Base-by-base conservation (phyloP, 2,888 invertebrate genomes). In the Neoascia interrupta region DNA sequence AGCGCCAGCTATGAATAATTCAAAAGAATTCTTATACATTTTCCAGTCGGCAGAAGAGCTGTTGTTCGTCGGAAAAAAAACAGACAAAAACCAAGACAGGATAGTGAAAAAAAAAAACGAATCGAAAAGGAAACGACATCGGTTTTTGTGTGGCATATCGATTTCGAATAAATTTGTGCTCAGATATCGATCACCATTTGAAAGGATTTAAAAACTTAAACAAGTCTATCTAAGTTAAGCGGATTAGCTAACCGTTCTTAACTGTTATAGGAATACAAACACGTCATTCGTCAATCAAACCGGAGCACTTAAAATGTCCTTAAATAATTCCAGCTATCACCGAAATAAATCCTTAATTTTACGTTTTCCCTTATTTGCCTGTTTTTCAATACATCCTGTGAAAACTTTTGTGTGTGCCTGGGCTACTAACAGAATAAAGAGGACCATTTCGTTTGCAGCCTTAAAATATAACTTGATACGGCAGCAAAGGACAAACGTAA, bases 261-360 rank as follows among this genome's bases (percentile, higher is more conserved):
- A 19, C 37, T 51, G 18, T 26, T 26, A 28, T 54, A 19, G 34
- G 21, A 15, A 51, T 10, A 53, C 26, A 56, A 43, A 41, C 47
- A 47, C 36, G 64, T 60, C 58, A 64, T 72, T 76, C 53, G 64
- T 76, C 76, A 76, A 72, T 72, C 76, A 76, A 58, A 58, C n/a
- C 21, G 11, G 34, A 76, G 72, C 76, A 76, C 76, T 76, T 76
- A 72, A 64, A 70, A 76, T 60, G 64, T 64, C 76, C 76, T 72
- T 64, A 76, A 76, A 76, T 72, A 76, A 76, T 76, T 76, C 76
- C 58, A 64, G 72, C 64, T 76, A 64, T 72, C n/a, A n/a, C 70
- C 53, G 45, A 60, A 70, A 53, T 60, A 72, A 72, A 72, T 72
- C 72, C 60, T 53, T 28, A 53, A 28, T 36, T 16, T 8, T 15